Evolutionary conservation across 2,888 invertebrate species (phyloP), one percentile per base, ranked within the genome.

Genomic region (Doris montereyensis): DNA sequence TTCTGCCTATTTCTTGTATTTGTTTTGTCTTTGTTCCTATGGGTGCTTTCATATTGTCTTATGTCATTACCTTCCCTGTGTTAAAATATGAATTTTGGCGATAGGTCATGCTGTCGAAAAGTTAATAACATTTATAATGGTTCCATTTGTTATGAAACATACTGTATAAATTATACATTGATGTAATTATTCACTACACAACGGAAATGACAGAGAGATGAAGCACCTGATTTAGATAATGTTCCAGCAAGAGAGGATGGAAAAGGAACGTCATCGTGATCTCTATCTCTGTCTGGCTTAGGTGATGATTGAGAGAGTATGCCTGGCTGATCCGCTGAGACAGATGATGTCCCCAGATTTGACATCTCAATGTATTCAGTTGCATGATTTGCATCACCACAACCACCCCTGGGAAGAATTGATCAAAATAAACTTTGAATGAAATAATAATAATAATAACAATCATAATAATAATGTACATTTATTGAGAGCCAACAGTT

Each of bases 291-390:
- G 24, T 79, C 79, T 2, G 76, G 57, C 24, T 79, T 75, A 10
- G 17, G 52, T 10, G 5, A 10, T 41, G 17, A 5, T 5, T 41
- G 52, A 41, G 52, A 41, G 17, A 41, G 8, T 10, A 10, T 41
- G 52, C 5, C 52, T 2, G 62, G 68, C 5, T 76, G 58, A 21
- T 74, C 79, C 3, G 58, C 76, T 28, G 52, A 41, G 52, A 26
- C 65, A 13, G 58, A 57, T 26, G 76, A 79, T 0, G 26, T 10
- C 17, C 74, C 78, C 30, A 78, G 62, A 21, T 62, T 60, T 0
- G 70, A 32, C 70, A 79, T 76, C 60, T 79, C 79, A 52, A 79
- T 79, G 28, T 71, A 76, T 35, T 79, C 79, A 62, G 30, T 76
- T 35, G 71, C 79, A 41, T 17, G n/a, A n/a, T n/a, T n/a, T n/a